Percentiles rank a stretch among this genome's conserved stretches.
phyloP scores from a whole-genome alignment of 2,888 invertebrate genomes.

The Nemoura dubitans region DNA sequence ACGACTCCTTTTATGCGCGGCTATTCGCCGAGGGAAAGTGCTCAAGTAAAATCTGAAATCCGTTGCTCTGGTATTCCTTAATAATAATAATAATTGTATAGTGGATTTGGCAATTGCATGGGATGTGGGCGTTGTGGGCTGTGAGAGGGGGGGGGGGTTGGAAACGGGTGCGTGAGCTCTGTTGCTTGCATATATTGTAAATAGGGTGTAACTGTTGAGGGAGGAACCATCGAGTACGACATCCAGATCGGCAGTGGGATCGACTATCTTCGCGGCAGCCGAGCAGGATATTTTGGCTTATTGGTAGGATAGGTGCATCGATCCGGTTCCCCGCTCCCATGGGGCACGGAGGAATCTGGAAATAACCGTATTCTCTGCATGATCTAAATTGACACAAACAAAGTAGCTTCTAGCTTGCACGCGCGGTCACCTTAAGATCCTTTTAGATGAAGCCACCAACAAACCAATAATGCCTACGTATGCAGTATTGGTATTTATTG shows the following conservation, averaged over 20 bases:
- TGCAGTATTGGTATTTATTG: not conserved
- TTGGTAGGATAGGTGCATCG: slow-evolving; percentile 18
- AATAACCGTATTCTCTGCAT: slow-evolving; percentile 15
- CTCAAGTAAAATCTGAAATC: not conserved
- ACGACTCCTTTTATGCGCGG: not conserved
- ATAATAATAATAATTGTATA: slow-evolving; percentile 17
- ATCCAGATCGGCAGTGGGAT: not conserved
- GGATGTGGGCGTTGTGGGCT: not conserved
- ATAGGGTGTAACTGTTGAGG: too few relatives aligned
- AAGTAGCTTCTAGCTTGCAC: not conserved
- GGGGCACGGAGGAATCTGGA: not conserved
- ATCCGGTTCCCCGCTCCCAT: not conserved
- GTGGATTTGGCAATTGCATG: slow-evolving; percentile 9
- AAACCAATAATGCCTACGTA: not conserved
- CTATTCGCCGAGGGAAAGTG: not conserved
- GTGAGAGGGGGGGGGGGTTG: not conserved
- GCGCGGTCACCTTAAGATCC: not conserved
- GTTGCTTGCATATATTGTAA: not conserved
- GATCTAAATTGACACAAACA: slow-evolving; percentile 3
- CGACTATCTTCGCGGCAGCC: not conserved
- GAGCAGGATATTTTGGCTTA: slow-evolving; percentile 1
- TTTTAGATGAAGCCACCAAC: not conserved
- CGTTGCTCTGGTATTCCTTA: slow-evolving; percentile 1
- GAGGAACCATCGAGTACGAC: not conserved
- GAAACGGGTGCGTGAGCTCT: not conserved